Conservation (phyloP, 2,797 vertebrate species). For the Hafferia zeledoni region DNA sequence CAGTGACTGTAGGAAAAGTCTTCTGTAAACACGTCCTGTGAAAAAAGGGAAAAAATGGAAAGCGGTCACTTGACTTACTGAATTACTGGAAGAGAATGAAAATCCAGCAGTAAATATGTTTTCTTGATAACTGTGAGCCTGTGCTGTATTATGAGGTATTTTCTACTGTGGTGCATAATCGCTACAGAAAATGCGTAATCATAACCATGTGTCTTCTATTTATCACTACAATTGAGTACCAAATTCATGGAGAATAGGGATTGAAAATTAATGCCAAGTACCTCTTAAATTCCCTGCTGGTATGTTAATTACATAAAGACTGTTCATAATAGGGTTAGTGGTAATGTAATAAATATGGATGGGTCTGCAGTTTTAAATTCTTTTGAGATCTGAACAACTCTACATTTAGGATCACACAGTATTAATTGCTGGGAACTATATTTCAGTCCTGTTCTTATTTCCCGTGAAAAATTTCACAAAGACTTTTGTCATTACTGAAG, state of each 20-base stretch:
- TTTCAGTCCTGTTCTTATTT: background rate
- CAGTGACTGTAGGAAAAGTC: conserved; percentile 21
- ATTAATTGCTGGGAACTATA: background rate
- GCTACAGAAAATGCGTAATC: background rate
- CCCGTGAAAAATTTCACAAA: background rate
- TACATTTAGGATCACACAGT: background rate
- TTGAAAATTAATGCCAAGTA: conserved; percentile 57
- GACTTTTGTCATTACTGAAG: background rate
- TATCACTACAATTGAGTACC: conserved; percentile 44
- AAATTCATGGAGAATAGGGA: conserved; percentile 38
- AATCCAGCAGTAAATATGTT: background rate
- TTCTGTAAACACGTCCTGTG: background rate
- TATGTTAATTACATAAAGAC: conserved; percentile 62
- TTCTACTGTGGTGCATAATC: background rate
- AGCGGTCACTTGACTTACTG: background rate
- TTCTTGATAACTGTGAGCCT: background rate
- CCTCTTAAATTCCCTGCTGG: conserved; percentile 58
- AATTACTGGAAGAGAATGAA: background rate
- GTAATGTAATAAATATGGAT: conserved; percentile 63
- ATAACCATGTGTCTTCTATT: conserved; percentile 50
- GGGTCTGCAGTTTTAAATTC: conserved; percentile 40
- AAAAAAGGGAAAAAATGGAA: background rate
- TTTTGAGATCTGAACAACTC: conserved; percentile 33
- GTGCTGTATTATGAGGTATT: background rate
- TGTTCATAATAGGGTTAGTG: conserved; percentile 51